phyloP scores from a whole-genome alignment of 2,888 invertebrate genomes.

The Lissocephala sabroskyi region DNA sequence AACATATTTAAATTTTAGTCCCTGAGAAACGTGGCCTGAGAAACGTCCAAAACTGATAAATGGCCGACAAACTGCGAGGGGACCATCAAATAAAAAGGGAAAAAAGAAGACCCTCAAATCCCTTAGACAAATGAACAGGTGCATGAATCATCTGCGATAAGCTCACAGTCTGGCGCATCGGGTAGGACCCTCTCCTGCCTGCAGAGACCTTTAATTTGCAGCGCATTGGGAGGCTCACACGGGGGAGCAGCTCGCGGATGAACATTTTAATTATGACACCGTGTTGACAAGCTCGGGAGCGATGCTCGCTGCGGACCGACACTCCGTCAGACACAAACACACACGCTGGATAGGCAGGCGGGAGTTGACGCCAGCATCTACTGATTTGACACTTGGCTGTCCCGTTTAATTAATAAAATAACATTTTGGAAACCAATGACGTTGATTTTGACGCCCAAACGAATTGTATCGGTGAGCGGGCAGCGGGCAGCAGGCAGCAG shows the following conservation, averaged over 20 bases:
- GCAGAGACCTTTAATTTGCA: slow-evolving; percentile 37
- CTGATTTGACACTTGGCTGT: slow-evolving; percentile 57
- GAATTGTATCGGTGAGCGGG: background rate
- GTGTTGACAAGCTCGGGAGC: slow-evolving; percentile 54
- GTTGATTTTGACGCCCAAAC: slow-evolving; percentile 38
- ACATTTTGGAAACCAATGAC: slow-evolving; percentile 49
- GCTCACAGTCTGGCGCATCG: too few relatives aligned
- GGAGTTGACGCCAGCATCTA: slow-evolving; percentile 3
- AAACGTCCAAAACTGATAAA: too few relatives aligned
- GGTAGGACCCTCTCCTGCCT: slow-evolving; percentile 8
- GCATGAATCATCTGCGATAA: too few relatives aligned
- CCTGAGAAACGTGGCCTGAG: too few relatives aligned
- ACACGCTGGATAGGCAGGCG: too few relatives aligned
- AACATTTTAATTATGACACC: slow-evolving; percentile 65
- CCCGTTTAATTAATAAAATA: slow-evolving; percentile 61
- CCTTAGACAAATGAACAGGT: too few relatives aligned
- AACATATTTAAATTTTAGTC: too few relatives aligned
- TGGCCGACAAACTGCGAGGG: too few relatives aligned
- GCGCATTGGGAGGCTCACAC: slow-evolving; percentile 24
- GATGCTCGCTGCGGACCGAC: too few relatives aligned
- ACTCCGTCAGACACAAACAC: too few relatives aligned
- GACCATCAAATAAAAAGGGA: slow-evolving; percentile 38
- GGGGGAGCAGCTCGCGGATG: slow-evolving; percentile 20
- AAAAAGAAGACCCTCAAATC: too few relatives aligned
- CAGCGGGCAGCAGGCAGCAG: background rate